Evolutionary conservation across 2,888 invertebrate species (phyloP), one percentile per base, ranked within the genome.

Genomic region (Lithophane leautieri): DNA sequence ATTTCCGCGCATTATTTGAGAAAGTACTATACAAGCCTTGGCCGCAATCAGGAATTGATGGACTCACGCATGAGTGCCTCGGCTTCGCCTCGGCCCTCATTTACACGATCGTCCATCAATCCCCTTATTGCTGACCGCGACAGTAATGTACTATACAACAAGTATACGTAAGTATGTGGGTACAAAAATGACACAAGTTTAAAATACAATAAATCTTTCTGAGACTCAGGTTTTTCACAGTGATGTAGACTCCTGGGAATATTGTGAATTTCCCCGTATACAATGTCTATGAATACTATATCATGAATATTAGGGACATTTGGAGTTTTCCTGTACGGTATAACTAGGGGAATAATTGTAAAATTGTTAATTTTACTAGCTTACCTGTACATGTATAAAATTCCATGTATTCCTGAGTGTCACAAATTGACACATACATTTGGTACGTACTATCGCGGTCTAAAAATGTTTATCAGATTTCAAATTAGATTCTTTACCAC

Each of bases 351-450:
- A 62, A 44, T 22, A 47, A 61, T 68, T 40, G 60, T 44, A 22
- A 40, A 54, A 61, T 76, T 22, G 40, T 28, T 61, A 25, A 76
- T 8, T 34, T 44, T 14, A 62, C 9, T 12, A 47, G 4, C 22
- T 50, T 42, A 62, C 60, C 60, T 69, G 47, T 28, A n/a, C n/a
- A 78, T 11, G 40, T 54, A 40, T 61, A 40, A 52, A 52, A 40
- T 70, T n/a, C 19, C 25, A 28, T 14, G 19, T 54, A 47, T 54
- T 61, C 4, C 47, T 40, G 28, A 22, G 16, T 11, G n/a, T 42
- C 44, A 60, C 44, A 2, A 22, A 44, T 25, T 58, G 47, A 16
- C n/a, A 47, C 40, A 25, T 6, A 34, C 14, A 50, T 52, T 22
- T 34, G 7, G 16, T 16, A n/a, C n/a, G n/a, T n/a, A n/a, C n/a